Conservation (phyloP, 2,888 invertebrate genomes). For the Pteria penguin region DNA sequence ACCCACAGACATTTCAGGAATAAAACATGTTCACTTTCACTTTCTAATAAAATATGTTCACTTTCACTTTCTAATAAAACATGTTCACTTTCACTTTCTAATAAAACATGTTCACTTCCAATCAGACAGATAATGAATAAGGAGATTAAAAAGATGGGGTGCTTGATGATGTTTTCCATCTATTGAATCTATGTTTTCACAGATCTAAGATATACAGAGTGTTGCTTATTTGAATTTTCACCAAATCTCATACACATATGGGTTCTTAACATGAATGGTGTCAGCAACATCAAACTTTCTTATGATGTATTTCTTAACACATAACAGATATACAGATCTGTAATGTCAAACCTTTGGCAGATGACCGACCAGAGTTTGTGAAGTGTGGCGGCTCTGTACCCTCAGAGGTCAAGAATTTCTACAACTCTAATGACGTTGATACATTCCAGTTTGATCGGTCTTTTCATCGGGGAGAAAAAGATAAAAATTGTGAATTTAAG, state of each 20-base stretch:
- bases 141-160: too few species aligned
- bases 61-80: too few species aligned
- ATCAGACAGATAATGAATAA: too few species aligned
- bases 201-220: too few species aligned
- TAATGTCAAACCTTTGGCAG: constrained; percentile 93
- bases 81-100: too few species aligned
- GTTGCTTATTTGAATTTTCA: too few species aligned
- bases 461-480: constrained; percentile 87
- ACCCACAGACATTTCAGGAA: too few species aligned
- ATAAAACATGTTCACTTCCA: too few species aligned
- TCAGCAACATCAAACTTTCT: neutral
- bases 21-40: too few species aligned
- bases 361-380: constrained; percentile 83
- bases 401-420: constrained; percentile 85
- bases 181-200: too few species aligned
- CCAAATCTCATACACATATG: neutral
- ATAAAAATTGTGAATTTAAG: constrained; percentile 94
- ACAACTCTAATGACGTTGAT: constrained; percentile 74
- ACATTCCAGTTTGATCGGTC: constrained; percentile 77
- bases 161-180: too few species aligned
- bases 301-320: neutral
- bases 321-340: constrained; percentile 93
- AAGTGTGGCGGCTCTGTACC: constrained; percentile 85
- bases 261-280: neutral
- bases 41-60: too few species aligned